Conservation (phyloP, 2,797 vertebrate genomes). For the Microchirus variegatus region DNA sequence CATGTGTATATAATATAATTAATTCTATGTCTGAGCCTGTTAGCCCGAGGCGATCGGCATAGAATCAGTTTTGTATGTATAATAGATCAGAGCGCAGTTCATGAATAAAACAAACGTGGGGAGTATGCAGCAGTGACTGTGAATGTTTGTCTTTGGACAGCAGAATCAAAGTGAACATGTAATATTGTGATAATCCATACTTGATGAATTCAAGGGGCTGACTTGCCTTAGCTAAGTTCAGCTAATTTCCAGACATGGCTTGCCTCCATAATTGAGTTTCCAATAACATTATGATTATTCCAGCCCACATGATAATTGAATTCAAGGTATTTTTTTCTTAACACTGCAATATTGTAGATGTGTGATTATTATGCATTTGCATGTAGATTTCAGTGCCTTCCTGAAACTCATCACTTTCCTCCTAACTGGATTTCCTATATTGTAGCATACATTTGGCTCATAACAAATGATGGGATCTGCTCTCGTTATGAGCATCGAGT, state of each 20-base stretch:
- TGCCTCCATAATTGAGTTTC: constrained; percentile 99
- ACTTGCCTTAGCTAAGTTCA: constrained; percentile 98
- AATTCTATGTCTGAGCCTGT: constrained; percentile 96
- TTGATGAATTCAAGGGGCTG: constrained; percentile 99
- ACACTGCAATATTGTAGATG: constrained; percentile 99
- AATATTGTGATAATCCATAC: constrained; percentile 99
- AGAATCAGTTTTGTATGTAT: constrained; percentile 99
- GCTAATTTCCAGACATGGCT: constrained; percentile 99
- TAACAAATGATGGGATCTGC: constrained; percentile 84
- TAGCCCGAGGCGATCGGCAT: constrained; percentile 91
- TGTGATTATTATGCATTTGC: constrained; percentile 99
- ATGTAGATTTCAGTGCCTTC: constrained; percentile 95
- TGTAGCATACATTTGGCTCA: constrained; percentile 97
- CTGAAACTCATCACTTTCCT: constrained; percentile 94
- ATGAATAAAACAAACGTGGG: constrained; percentile 99
- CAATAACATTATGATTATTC: constrained; percentile 99
- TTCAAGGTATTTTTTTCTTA: constrained; percentile 96
- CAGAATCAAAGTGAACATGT: constrained; percentile 99
- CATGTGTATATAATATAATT: constrained; percentile 99
- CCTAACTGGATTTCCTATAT: constrained; percentile 99
- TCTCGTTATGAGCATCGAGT: constrained; percentile 83
- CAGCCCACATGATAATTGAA: constrained; percentile 98
- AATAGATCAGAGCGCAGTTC: constrained; percentile 99
- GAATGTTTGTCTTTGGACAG: constrained; percentile 99
- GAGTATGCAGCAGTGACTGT: constrained; percentile 92